A percentile compares a stretch with the other conserved stretches of the same genome.
Conservation (phyloP, 2,113 vertebrate genomes). For the Zingel zingel region DNA sequence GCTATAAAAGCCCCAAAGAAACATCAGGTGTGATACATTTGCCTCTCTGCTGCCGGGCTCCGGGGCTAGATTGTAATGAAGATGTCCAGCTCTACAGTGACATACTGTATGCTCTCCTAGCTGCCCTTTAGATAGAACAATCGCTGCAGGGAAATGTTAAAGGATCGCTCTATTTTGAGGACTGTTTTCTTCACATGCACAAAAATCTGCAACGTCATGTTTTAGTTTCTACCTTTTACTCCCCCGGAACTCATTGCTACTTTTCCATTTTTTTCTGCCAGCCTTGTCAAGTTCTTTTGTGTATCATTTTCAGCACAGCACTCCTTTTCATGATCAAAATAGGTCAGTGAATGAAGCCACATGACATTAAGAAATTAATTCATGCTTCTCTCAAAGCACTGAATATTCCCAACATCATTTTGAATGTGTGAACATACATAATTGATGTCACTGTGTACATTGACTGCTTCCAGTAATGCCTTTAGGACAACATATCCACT, state of each 20-base stretch:
- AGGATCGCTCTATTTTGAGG: neutral
- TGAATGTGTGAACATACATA: conserved; percentile 66
- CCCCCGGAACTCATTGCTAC: neutral
- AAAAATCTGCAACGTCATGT: conserved; percentile 4
- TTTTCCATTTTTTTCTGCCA: neutral
- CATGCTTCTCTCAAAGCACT: neutral
- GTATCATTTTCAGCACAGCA: conserved; percentile 6
- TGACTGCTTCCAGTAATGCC: conserved; percentile 44
- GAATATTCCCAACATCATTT: conserved; percentile 52
- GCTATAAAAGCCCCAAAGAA: conserved; percentile 49
- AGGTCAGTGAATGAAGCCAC: conserved; percentile 53
- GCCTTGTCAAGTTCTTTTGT: conserved; percentile 9
- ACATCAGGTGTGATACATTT: conserved; percentile 52
- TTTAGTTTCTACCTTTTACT: neutral
- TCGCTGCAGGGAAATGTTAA: conserved; percentile 21
- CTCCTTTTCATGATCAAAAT: conserved; percentile 43
- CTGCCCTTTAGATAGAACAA: conserved; percentile 47
- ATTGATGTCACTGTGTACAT: conserved; percentile 69
- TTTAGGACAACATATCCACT: conserved; percentile 31
- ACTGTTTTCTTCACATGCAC: conserved; percentile 9
- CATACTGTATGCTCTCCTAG: conserved; percentile 35
- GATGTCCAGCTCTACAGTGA: conserved; percentile 59
- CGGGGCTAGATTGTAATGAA: conserved; percentile 56
- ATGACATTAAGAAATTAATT: conserved; percentile 31
- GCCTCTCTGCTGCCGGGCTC: conserved; percentile 31